Conservation (phyloP, 2,797 vertebrate species). For the Chrosomus eos region DNA sequence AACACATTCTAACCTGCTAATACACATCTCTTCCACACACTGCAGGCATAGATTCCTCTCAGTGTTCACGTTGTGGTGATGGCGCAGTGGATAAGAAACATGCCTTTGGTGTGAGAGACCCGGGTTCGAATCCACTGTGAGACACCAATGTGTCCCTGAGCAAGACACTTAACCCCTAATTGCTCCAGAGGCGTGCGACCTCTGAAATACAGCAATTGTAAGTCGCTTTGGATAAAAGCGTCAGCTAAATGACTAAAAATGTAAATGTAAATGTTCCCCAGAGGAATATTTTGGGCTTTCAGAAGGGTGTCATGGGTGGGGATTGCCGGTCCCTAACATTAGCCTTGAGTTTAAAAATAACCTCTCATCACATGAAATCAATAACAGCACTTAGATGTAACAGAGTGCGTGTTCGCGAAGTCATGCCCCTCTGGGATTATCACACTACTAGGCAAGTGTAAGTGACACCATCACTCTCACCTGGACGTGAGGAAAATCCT, state of each 20-base stretch:
- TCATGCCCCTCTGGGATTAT: conserved; percentile 58
- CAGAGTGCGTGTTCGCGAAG: conserved; percentile 55
- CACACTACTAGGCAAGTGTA: conserved; percentile 42
- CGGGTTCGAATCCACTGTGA: too few relatives aligned
- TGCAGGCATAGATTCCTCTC: conserved; percentile 1
- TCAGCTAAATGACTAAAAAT: too few relatives aligned
- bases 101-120: too few relatives aligned
- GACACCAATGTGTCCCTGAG: too few relatives aligned
- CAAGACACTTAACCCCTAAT: too few relatives aligned
- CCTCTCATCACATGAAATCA: conserved; percentile 69
- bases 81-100: too few relatives aligned
- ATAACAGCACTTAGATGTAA: conserved; percentile 74
- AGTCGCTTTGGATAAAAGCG: too few relatives aligned
- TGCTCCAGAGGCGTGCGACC: too few relatives aligned
- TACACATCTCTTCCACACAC: conserved; percentile 4
- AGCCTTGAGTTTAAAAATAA: conserved; percentile 63
- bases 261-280: too few relatives aligned
- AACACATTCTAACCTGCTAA: background rate
- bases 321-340: conserved; percentile 53
- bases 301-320: conserved; percentile 2
- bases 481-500: conserved; percentile 46
- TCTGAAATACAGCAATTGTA: too few relatives aligned
- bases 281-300: conserved; percentile 37
- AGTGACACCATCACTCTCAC: conserved; percentile 46
- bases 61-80: conserved; percentile 42